phyloP scores from a whole-genome alignment of 1,140 invertebrate species.

The Protaetia brevitarsis region DNA sequence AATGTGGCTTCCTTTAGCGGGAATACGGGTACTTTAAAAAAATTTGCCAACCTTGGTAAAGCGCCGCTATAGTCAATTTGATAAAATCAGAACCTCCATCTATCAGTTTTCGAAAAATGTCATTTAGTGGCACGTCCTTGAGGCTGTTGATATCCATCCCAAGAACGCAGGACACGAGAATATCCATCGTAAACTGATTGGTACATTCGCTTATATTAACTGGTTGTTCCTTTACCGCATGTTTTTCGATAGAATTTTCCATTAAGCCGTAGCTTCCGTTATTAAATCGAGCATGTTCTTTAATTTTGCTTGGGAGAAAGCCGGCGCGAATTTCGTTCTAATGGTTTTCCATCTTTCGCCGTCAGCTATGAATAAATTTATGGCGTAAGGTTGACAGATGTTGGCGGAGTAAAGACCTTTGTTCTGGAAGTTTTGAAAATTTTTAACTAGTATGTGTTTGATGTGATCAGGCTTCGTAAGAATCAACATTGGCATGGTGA shows the following conservation, averaged over 20 bases:
- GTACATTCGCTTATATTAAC: neutral
- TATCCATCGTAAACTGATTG: too few species aligned
- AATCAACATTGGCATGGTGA: conserved; percentile 50
- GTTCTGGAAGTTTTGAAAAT: conserved; percentile 54
- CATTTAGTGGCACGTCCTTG: too few species aligned
- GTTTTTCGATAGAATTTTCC: neutral
- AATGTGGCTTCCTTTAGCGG: too few species aligned
- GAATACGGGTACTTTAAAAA: too few species aligned
- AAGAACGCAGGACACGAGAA: too few species aligned
- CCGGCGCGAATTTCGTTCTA: neutral
- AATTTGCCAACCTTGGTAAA: too few species aligned
- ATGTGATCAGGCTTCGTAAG: conserved; percentile 58
- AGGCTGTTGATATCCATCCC: too few species aligned
- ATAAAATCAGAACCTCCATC: too few species aligned
- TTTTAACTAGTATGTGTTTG: conserved; percentile 54
- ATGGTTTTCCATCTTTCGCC: conserved; percentile 2
- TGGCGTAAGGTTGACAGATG: neutral
- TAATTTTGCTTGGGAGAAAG: neutral
- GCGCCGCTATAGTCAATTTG: too few species aligned
- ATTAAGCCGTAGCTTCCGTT: neutral
- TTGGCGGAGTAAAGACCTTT: conserved; percentile 39
- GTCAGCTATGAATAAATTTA: neutral
- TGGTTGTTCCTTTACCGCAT: neutral
- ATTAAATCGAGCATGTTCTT: conserved; percentile 2
- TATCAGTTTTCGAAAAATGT: too few species aligned